A percentile compares a stretch with the other conserved stretches of the same genome.
These are phyloP conservation scores for Chloroclystis v-ata DNA, from an alignment of 2,888 invertebrate species.

Conservation along the genomic window DNA sequence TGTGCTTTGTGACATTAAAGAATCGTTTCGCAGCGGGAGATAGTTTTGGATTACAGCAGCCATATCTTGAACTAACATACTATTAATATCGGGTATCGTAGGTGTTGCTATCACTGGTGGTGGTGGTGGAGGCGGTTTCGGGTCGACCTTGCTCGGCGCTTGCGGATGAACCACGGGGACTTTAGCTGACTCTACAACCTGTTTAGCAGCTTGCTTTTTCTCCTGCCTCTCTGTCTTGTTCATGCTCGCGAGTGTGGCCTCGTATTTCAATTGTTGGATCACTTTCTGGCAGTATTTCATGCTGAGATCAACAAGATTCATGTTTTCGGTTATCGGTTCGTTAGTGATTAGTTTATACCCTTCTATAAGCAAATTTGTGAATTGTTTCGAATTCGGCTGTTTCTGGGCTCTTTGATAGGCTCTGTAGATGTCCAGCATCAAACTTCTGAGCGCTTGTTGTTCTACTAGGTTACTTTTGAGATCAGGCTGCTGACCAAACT, in stretches of 20 bases:
- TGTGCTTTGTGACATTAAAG: conserved; percentile 56
- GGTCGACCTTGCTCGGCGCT: conserved; percentile 40
- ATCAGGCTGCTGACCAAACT: conserved; percentile 69
- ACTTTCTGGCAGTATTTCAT: conserved; percentile 84
- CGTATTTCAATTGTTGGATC: conserved; percentile 77
- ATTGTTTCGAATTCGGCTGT: conserved; percentile 77
- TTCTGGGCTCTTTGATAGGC: conserved; percentile 84
- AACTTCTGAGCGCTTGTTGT: conserved; percentile 67
- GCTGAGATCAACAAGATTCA: conserved; percentile 81
- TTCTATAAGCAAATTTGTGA: conserved; percentile 82
- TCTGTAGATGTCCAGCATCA: conserved; percentile 80
- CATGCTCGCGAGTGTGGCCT: conserved; percentile 59
- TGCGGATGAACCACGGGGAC: conserved; percentile 20
- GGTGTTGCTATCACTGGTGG: conserved; percentile 14
- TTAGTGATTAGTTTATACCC: conserved; percentile 82
- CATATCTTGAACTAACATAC: conserved; percentile 60
- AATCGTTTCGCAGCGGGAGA: conserved; percentile 60
- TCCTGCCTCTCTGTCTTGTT: conserved; percentile 60
- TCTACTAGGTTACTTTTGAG: conserved; percentile 67
- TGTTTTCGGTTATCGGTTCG: conserved; percentile 79
- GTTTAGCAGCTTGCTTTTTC: conserved; percentile 55
- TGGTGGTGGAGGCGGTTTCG: conserved; percentile 32
- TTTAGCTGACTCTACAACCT: conserved; percentile 41
- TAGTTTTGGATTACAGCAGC: conserved; percentile 62
- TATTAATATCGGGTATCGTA: conserved; percentile 40